Conservation (phyloP, 2,888 invertebrate genomes). For the Cerastis leucographa region DNA sequence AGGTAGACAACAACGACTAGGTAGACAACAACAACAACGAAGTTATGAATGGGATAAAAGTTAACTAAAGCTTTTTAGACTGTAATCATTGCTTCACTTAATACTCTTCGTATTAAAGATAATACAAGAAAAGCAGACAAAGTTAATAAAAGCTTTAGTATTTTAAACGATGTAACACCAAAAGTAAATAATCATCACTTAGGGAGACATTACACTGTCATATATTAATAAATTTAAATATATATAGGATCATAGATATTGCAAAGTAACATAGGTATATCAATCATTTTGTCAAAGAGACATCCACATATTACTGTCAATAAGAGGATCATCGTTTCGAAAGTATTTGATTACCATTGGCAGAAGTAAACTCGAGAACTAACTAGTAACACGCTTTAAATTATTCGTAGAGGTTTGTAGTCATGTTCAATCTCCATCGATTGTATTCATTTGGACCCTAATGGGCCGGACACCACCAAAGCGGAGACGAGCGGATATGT, state of each 20-base stretch:
- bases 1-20: no score
- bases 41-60: no score
- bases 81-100: background rate
- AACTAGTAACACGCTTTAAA: background rate
- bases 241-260: background rate
- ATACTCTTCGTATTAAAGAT: conserved; percentile 4
- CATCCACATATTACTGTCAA: background rate
- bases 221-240: no score
- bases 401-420: background rate
- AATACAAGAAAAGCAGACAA: background rate
- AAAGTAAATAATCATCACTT: background rate
- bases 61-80: background rate
- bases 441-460: background rate
- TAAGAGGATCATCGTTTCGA: background rate
- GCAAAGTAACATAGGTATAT: background rate
- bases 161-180: background rate
- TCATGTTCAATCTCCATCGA: background rate
- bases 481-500: background rate
- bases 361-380: background rate
- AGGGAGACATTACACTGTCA: background rate
- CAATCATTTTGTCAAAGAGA: background rate
- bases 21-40: no score
- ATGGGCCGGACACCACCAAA: background rate
- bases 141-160: background rate
- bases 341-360: background rate